Conservation (phyloP, 2,888 invertebrate genomes). For the Aphodius granarius region DNA sequence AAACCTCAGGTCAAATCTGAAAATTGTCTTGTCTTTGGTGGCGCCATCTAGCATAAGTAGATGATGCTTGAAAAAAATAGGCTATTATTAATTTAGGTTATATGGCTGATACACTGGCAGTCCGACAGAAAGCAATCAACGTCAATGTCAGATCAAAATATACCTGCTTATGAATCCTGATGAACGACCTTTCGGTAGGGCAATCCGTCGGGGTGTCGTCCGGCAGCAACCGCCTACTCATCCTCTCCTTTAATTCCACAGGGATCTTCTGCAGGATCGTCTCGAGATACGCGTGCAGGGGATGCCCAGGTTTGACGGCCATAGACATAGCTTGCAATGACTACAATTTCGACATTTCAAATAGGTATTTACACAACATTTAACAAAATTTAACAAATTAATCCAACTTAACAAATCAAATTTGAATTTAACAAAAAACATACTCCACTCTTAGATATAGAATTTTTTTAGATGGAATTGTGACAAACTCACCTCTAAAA, state of each 20-base stretch:
- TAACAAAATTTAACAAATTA: not conserved
- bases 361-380: not conserved
- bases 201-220: constrained; percentile 64
- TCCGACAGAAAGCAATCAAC: too few relatives aligned
- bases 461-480: constrained; percentile 25
- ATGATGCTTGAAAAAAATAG: too few relatives aligned
- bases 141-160: not conserved
- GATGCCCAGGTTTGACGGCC: constrained; percentile 74
- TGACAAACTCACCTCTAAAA: constrained; percentile 71
- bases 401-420: too few relatives aligned
- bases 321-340: constrained; percentile 82
- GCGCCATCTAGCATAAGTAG: too few relatives aligned
- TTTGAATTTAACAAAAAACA: not conserved
- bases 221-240: constrained; percentile 64
- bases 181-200: constrained; percentile 82
- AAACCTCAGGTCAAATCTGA: too few relatives aligned
- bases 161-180: constrained; percentile 89
- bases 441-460: not conserved
- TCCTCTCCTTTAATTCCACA: constrained; percentile 72
- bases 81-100: too few relatives aligned
- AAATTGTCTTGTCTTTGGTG: too few relatives aligned
- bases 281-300: constrained; percentile 78
- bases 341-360: constrained; percentile 52
- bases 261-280: constrained; percentile 89
- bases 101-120: too few relatives aligned